A percentile compares a stretch with the other conserved stretches of the same genome.
phyloP scores from a whole-genome alignment of 2,888 invertebrate genomes.

The Nesidiocoris tenuis region DNA sequence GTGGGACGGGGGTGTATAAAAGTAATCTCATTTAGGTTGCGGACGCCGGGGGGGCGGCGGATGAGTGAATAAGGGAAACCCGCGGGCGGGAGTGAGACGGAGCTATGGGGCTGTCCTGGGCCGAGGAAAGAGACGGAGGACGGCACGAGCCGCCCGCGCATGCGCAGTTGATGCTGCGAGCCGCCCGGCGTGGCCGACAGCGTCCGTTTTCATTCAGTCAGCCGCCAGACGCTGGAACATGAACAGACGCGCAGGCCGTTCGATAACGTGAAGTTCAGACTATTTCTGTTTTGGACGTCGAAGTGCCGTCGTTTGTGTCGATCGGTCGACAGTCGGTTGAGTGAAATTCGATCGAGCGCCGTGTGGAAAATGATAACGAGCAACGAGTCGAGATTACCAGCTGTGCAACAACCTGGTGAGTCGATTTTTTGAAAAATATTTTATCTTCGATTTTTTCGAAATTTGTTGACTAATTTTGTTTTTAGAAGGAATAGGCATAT shows the following conservation, averaged over 20 bases:
- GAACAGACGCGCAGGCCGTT: not conserved
- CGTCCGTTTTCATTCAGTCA: constrained; percentile 20
- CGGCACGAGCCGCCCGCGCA: constrained; percentile 47
- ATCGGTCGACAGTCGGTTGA: not conserved
- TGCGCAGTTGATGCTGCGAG: constrained; percentile 42
- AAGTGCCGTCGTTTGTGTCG: not conserved
- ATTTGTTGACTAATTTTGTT: too few species aligned
- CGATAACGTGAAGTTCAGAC: not conserved
- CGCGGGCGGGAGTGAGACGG: not conserved
- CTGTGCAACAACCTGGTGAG: constrained; percentile 32
- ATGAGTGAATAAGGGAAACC: not conserved
- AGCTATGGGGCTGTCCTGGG: not conserved
- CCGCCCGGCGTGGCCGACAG: constrained; percentile 10
- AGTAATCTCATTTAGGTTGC: constrained; percentile 49
- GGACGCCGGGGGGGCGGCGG: constrained; percentile 24
- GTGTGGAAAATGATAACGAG: constrained; percentile 40
- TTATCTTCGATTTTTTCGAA: not conserved
- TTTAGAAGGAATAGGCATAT: too few species aligned
- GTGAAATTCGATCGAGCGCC: too few species aligned
- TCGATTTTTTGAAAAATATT: not conserved
- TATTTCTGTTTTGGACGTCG: not conserved
- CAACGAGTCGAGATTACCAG: constrained; percentile 38
- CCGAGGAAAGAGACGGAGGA: constrained; percentile 12
- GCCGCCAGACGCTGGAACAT: constrained; percentile 10
- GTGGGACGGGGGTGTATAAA: constrained; percentile 46